Percentiles rank a stretch among this genome's conserved stretches.
These are phyloP conservation scores for Tigriopus japonicus DNA, from an alignment of 1,140 invertebrate genomes.

Conservation along the genomic window DNA sequence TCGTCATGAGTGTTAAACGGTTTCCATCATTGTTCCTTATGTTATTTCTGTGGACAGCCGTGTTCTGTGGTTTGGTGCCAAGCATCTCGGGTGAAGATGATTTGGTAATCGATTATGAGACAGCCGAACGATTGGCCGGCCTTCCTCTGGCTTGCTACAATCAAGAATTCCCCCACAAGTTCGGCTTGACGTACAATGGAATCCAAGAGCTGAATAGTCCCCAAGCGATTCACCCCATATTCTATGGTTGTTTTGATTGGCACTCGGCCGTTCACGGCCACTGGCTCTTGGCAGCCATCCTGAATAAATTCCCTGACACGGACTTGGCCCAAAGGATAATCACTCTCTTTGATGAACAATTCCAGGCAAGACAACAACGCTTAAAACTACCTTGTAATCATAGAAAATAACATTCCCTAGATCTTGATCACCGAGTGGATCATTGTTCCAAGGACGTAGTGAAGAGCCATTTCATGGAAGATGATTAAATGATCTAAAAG, in stretches of 20 bases:
- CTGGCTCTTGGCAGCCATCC: not conserved
- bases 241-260: conserved; percentile 6
- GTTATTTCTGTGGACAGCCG: too few relatives aligned
- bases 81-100: too few relatives aligned
- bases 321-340: not conserved
- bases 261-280: conserved; percentile 1
- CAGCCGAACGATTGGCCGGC: not conserved
- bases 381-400: too few relatives aligned
- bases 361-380: not conserved
- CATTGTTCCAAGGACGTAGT: too few relatives aligned
- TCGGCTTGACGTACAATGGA: not conserved
- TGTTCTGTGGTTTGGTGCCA: too few relatives aligned
- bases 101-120: not conserved
- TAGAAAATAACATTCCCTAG: too few relatives aligned
- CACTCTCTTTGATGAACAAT: not conserved
- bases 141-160: not conserved
- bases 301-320: conserved; percentile 6
- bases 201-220: not conserved
- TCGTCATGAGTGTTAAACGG: too few relatives aligned
- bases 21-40: too few relatives aligned
- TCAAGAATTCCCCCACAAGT: not conserved
- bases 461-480: too few relatives aligned
- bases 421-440: too few relatives aligned
- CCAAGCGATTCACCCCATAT: not conserved
- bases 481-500: too few relatives aligned